phyloP scores from a whole-genome alignment of 2,797 vertebrate species.

The Anguilla anguilla region DNA sequence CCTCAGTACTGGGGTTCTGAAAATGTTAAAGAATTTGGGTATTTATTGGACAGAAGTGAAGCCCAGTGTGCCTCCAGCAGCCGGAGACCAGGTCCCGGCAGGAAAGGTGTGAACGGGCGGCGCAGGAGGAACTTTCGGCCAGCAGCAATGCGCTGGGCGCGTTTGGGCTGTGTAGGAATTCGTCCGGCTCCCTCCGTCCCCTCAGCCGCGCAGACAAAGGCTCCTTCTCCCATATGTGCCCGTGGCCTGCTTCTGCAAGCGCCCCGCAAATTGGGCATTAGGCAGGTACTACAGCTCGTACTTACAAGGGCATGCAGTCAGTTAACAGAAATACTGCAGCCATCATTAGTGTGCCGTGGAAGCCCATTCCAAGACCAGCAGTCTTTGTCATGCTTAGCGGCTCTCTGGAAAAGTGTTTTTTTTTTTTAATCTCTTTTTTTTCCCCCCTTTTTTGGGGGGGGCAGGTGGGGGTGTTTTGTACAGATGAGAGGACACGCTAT shows the following conservation, averaged over 20 bases:
- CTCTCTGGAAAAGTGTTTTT: constrained; percentile 11
- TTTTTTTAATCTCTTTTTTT: background rate
- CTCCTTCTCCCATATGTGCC: background rate
- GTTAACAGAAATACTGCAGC: constrained; percentile 52
- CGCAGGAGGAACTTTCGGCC: background rate
- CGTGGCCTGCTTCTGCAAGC: background rate
- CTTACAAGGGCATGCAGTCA: constrained; percentile 55
- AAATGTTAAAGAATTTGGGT: background rate
- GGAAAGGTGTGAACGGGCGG: background rate
- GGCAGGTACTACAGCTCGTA: constrained; percentile 42
- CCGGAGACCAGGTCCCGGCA: background rate
- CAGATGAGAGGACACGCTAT: constrained; percentile 23
- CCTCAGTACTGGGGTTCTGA: background rate
- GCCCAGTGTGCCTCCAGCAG: background rate
- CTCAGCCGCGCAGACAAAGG: constrained; percentile 15
- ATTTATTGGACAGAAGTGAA: background rate
- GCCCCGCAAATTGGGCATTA: constrained; percentile 28
- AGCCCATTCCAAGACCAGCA: constrained; percentile 35
- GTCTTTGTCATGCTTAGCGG: constrained; percentile 30
- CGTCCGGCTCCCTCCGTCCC: background rate
- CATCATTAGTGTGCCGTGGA: constrained; percentile 47
- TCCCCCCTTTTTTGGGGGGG: background rate
- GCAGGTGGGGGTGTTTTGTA: background rate
- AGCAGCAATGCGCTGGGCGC: too few species aligned
- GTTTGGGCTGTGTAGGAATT: background rate